Evolutionary conservation across 2,888 invertebrate species (phyloP), one percentile per base, ranked within the genome.

Genomic region (Pollenia labialis): DNA sequence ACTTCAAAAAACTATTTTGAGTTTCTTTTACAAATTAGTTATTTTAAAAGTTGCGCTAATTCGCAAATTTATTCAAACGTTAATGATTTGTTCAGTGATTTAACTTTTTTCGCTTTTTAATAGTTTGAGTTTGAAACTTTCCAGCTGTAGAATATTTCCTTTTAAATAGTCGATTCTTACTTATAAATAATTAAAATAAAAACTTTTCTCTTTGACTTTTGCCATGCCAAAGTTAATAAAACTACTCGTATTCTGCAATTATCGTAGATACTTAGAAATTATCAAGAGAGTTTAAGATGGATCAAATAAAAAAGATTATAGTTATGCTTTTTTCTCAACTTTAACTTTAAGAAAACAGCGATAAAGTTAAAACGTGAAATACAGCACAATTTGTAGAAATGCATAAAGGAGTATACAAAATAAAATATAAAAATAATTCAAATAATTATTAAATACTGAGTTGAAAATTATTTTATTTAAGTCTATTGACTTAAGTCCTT

Each of bases 41-140:
- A 4, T 1, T 32, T 58, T 58, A 11, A 32, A 32, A 32, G 6
- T 32, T 32, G 32, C 32, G 4, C 4, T 32, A 32, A 32, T 32
- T 32, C 32, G 32, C 3, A 32, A 32, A 32, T 62, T 62, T 62
- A 44, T 42, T 42, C 42, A 62, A 62, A 42, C 42, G 42, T 62
- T 42, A 62, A 62, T 62, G 42, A 62, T 62, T 42, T 62, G 62
- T 62, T 62, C 42, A 62, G 1, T 62, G 62, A 62, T 62, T 62
- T 62, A 42, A 58, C 1, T 58, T 58, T 32, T 32, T 58, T 58
- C 23, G 32, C 32, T 56, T 4, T 12, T 56, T 14, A 32, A 32
- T 32, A 32, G 32, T 32, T 32, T 32, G 32, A 32, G 32, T 32
- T 32, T 32, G 23, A 32, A 32, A 32, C 4, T 32, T 32, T 32